phyloP scores from a whole-genome alignment of 2,113 vertebrate genomes.

The Oryzias javanicus region DNA sequence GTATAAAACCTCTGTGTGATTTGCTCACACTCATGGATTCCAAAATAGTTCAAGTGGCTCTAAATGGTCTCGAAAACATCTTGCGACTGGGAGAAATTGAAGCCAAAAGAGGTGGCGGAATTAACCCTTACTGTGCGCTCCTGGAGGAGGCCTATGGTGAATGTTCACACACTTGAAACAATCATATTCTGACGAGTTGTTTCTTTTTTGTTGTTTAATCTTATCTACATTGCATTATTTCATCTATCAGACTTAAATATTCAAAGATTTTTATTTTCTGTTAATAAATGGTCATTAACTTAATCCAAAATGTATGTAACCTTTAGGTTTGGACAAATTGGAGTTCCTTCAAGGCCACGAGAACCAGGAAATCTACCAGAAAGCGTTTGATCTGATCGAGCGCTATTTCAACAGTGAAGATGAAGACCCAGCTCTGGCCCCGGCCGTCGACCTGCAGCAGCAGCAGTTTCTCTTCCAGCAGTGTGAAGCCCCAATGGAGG shows the following conservation, averaged over 20 bases:
- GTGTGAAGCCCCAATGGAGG: conserved; percentile 96
- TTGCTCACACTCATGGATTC: conserved; percentile 98
- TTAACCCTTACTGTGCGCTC: conserved; percentile 95
- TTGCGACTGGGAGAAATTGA: conserved; percentile 94
- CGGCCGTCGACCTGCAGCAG: conserved; percentile 94
- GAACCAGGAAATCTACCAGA: conserved; percentile 99
- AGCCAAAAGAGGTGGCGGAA: conserved; percentile 89
- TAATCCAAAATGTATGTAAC: background rate
- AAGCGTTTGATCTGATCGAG: conserved; percentile 97
- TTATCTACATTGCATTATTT: too few relatives aligned
- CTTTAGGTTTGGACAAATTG: conserved; percentile 92
- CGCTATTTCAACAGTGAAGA: conserved; percentile 97
- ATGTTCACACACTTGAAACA: conserved; percentile 17
- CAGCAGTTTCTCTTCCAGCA: conserved; percentile 99
- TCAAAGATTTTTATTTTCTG: too few relatives aligned
- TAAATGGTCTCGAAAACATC: conserved; percentile 96
- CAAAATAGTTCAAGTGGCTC: conserved; percentile 96
- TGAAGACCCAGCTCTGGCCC: conserved; percentile 91
- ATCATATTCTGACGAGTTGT: too few relatives aligned
- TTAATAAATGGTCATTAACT: background rate
- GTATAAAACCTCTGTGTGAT: conserved; percentile 96
- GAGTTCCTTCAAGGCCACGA: conserved; percentile 97
- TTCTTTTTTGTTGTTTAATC: too few relatives aligned
- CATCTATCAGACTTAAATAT: too few relatives aligned
- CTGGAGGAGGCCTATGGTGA: conserved; percentile 97